Base-by-base conservation (phyloP, 2,113 vertebrate species). In the Hemibagrus wyckioides region DNA sequence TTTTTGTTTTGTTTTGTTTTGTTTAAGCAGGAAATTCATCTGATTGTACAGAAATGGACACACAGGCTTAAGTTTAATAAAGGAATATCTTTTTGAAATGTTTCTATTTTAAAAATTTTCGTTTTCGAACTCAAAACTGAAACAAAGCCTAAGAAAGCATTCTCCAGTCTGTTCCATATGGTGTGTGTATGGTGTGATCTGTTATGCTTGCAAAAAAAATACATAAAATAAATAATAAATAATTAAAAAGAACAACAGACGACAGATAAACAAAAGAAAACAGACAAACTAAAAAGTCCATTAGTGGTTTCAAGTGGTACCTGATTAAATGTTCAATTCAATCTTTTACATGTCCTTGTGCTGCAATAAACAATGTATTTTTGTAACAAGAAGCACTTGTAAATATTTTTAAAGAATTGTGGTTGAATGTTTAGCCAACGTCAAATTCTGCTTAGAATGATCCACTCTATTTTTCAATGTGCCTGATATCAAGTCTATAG, bases 391-490 rank as follows among this genome's bases (percentile, higher is more conserved):
- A 87, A 90, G 89, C 85, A 91, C 87, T 91, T 92, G 89, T 91
- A 90, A 85, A 92, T 92, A 91, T 90, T 92, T 89, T 91, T 87
- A 73, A 88, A 88, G 86, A 88, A 88, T 81, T 88, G 80, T 89
- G 87, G 87, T 89, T 89, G 85, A 89, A 91, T 90, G 88, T 91
- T 91, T 87, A 90, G 89, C 85, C 87, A 80, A 90, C 85, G 86
- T 88, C 84, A 87, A 71, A 90, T 90, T 88, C 90, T 92, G 91
- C 90, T 91, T 91, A 90, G 87, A 92, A 93, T 85, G 84, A 90
- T 92, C 86, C 84, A 89, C 88, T 91, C 63, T 91, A 90, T 92
- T 91, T 91, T 91, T 93, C 82, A 89, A 87, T 92, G 90, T 92
- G 88, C 88, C 89, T 92, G 87, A 91, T 76, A 84, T 86, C 83